A percentile compares a stretch with the other conserved stretches of the same genome.
Conservation (phyloP, 1,140 invertebrate genomes). For the Archegozetes longisetosus region DNA sequence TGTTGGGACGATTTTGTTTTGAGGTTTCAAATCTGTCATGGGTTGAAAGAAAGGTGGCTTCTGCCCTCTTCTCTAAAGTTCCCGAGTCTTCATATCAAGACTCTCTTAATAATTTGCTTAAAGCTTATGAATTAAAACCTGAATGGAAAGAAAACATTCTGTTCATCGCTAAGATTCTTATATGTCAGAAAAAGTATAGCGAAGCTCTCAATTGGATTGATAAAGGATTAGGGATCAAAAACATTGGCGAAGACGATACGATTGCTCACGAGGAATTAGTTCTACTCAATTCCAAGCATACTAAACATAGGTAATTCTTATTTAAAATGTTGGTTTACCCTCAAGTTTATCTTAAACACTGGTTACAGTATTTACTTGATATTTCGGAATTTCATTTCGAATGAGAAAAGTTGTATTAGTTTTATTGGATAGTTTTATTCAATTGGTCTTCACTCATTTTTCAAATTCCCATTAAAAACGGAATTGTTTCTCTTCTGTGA, state of each 20-base stretch:
- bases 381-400: no score
- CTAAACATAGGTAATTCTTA: background rate
- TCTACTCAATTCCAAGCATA: background rate
- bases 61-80: conserved; percentile 47
- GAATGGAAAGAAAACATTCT: conserved; percentile 52
- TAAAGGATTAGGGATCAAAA: background rate
- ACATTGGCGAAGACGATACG: background rate
- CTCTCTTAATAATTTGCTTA: conserved; percentile 44
- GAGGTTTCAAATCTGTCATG: conserved; percentile 48
- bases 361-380: no score
- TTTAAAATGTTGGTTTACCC: no score
- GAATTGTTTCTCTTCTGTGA: no score
- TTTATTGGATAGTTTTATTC: no score
- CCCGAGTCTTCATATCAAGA: conserved; percentile 46
- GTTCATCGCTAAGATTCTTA: conserved; percentile 43
- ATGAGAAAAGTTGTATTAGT: no score
- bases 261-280: background rate
- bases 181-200: background rate
- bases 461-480: no score
- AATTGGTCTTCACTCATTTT: no score
- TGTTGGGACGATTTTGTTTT: conserved; percentile 51
- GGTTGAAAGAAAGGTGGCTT: conserved; percentile 53
- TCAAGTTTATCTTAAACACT: no score
- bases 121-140: conserved; percentile 42
- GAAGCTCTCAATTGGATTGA: conserved; percentile 5